Evolutionary conservation across 1,140 invertebrate species (phyloP).

Genomic region (Armadillidium nasatum): DNA sequence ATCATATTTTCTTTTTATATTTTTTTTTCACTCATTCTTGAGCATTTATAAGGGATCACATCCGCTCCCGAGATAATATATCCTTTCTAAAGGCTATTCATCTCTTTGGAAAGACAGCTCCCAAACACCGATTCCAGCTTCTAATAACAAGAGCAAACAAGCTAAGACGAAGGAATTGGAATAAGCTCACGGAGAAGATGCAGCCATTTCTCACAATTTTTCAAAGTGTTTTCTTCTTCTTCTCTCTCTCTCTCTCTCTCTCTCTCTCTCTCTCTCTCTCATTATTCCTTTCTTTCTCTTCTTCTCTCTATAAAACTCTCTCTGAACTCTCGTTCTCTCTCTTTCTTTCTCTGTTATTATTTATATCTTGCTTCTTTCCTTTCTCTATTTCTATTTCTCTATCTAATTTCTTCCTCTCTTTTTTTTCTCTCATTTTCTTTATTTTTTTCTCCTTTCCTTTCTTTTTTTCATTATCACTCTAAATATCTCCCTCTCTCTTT

Average conservation of each 20-base stretch:
- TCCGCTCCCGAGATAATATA: background rate
- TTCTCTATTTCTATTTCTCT: no score
- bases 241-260: no score
- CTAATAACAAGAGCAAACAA: background rate
- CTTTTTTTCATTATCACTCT: no score
- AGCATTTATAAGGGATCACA: slow-evolving; percentile 10
- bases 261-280: no score
- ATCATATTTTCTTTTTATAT: background rate
- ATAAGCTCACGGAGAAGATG: background rate
- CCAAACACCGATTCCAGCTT: slow-evolving; percentile 1
- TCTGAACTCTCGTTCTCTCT: no score
- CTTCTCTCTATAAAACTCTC: no score
- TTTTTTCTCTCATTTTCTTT: background rate
- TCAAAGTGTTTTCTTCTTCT: background rate
- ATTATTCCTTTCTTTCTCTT: no score
- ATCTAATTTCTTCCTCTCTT: no score
- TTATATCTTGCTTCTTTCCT: no score
- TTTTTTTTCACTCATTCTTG: background rate
- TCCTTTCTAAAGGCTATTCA: slow-evolving; percentile 7
- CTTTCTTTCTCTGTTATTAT: no score
- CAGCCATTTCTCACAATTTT: background rate
- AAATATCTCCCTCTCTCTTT: no score
- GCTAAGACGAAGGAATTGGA: background rate
- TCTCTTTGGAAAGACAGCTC: background rate
- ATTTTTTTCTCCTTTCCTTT: no score